phyloP scores from a whole-genome alignment of 2,113 vertebrate species.

The Vidua macroura region DNA sequence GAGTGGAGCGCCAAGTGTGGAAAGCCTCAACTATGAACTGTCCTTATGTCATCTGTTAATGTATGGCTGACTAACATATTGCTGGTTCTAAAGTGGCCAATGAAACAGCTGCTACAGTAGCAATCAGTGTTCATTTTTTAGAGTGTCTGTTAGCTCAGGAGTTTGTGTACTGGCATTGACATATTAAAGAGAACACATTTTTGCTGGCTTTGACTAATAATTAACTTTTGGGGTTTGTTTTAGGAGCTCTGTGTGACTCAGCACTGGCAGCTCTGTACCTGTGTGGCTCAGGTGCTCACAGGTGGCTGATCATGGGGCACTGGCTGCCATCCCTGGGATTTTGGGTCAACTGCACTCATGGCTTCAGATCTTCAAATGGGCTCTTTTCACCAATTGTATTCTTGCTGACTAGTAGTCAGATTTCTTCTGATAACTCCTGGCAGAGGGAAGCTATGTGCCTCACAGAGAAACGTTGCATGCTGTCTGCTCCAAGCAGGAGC shows the following conservation, averaged over 20 bases:
- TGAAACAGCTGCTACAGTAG: neutral
- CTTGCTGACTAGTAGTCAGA: neutral
- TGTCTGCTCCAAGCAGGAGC: neutral
- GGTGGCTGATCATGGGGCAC: neutral
- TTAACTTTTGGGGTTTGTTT: neutral
- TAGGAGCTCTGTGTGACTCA: neutral
- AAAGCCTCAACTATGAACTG: neutral
- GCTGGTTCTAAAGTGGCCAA: neutral
- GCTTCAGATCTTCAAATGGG: neutral
- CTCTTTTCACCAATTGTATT: neutral
- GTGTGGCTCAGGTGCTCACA: neutral
- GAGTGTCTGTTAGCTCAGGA: neutral
- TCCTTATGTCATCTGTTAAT: neutral
- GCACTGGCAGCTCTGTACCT: neutral
- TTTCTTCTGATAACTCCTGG: neutral
- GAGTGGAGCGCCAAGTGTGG: neutral
- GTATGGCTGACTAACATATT: neutral
- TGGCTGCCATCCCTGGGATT: neutral
- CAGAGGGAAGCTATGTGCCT: neutral
- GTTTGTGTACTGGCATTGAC: neutral
- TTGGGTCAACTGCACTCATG: neutral
- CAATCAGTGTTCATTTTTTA: neutral
- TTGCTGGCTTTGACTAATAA: neutral
- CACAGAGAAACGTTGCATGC: neutral
- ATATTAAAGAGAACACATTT: neutral